phyloP scores from a whole-genome alignment of 2,888 invertebrate genomes.

The Pollenia labialis region DNA sequence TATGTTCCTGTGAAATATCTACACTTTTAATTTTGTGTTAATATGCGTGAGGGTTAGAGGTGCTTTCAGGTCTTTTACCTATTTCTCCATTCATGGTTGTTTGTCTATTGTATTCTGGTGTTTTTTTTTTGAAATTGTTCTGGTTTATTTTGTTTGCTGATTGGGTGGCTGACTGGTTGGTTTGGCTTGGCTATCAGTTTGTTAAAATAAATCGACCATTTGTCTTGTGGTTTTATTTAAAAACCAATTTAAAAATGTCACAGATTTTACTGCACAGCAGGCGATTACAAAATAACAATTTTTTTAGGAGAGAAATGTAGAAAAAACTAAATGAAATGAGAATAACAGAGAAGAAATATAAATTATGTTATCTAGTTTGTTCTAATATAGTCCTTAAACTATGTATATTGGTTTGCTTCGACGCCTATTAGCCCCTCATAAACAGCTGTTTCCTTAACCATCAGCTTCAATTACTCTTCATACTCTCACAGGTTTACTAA shows the following conservation, averaged over 20 bases:
- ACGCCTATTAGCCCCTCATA: background rate
- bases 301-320: background rate
- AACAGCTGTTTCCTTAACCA: background rate
- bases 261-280: slow-evolving; percentile 62
- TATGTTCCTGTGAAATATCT: background rate
- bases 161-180: background rate
- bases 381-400: slow-evolving; percentile 3
- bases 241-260: slow-evolving; percentile 69
- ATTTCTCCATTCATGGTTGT: background rate
- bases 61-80: slow-evolving; percentile 1
- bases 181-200: slow-evolving; percentile 22
- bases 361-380: slow-evolving; percentile 1
- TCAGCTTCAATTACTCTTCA: background rate
- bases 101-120: background rate
- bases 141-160: background rate
- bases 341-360: background rate
- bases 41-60: background rate
- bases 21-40: background rate
- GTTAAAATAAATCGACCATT: slow-evolving; percentile 50
- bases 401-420: background rate
- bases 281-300: slow-evolving; percentile 32
- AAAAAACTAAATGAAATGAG: slow-evolving; percentile 30
- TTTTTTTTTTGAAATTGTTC: background rate
- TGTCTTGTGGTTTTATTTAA: slow-evolving; percentile 70
- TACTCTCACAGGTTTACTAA: background rate